These are phyloP conservation scores for Centropus unirufus DNA, from an alignment of 2,113 vertebrate species.

Conservation along the genomic window DNA sequence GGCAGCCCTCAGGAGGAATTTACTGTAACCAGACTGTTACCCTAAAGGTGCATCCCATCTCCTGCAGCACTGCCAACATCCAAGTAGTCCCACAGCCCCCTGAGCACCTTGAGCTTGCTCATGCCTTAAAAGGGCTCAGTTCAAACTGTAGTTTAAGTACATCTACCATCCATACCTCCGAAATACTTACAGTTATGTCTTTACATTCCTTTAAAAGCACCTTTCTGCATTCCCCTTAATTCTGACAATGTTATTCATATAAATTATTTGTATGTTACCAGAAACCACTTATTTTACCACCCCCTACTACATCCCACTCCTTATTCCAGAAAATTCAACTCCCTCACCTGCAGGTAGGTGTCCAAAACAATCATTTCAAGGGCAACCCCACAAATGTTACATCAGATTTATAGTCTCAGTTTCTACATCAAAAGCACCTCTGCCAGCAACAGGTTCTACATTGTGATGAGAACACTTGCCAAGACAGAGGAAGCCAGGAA, in stretches of 20 bases:
- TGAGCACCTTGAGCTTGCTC: background rate
- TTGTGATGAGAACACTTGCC: background rate
- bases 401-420: background rate
- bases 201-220: background rate
- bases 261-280: background rate
- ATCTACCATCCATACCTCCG: background rate
- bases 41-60: background rate
- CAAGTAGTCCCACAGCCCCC: background rate
- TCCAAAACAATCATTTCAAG: background rate
- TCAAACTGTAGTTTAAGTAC: background rate
- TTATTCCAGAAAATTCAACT: background rate
- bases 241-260: background rate
- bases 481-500: background rate
- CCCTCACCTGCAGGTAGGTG: background rate
- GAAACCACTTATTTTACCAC: background rate
- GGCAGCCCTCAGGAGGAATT: background rate
- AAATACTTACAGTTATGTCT: background rate
- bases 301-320: background rate
- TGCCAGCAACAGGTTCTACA: background rate
- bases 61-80: background rate
- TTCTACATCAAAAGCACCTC: background rate
- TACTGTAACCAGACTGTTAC: background rate
- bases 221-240: background rate
- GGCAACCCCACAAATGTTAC: fast-evolving
- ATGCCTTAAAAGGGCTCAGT: no score